Evolutionary conservation across 2,113 vertebrate species (phyloP).

Genomic region (Probosciger aterrimus): DNA sequence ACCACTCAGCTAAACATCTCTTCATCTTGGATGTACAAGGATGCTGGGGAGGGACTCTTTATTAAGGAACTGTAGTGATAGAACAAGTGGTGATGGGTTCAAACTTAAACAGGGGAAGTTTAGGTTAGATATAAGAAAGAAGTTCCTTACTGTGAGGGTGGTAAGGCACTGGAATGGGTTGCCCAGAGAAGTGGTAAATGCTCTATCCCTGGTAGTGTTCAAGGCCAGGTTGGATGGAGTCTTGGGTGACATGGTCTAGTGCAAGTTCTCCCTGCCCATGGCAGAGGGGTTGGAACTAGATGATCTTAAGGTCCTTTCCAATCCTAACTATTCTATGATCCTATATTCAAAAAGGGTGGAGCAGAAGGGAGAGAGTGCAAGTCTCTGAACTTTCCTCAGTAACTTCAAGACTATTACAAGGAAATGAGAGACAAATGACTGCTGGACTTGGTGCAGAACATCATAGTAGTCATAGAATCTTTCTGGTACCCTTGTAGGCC

Average conservation of each 20-base stretch:
- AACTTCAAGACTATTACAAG: not conserved
- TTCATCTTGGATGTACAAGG: not conserved
- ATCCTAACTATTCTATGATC: not conserved
- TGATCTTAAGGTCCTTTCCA: not conserved
- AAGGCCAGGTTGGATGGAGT: not conserved
- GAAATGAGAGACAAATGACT: not conserved
- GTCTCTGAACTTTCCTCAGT: not conserved
- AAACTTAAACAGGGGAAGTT: not conserved
- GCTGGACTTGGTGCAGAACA: not conserved
- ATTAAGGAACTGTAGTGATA: not conserved
- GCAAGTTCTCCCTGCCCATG: not conserved
- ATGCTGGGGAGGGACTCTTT: not conserved
- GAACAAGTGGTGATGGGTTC: not conserved
- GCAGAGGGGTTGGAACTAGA: not conserved
- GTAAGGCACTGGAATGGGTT: not conserved
- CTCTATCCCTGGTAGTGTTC: not conserved
- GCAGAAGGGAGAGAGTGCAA: not conserved
- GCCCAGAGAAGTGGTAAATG: not conserved
- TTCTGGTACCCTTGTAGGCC: not conserved
- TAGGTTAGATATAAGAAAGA: not conserved
- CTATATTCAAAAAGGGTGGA: not conserved
- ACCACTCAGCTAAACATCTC: not conserved
- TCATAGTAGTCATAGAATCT: not conserved
- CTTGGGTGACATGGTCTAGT: not conserved
- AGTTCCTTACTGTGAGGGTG: not conserved